A percentile compares a stretch with the other conserved stretches of the same genome.
These are phyloP conservation scores for Suricata suricatta DNA, from an alignment of 2,113 vertebrate species.

Conservation along the genomic window DNA sequence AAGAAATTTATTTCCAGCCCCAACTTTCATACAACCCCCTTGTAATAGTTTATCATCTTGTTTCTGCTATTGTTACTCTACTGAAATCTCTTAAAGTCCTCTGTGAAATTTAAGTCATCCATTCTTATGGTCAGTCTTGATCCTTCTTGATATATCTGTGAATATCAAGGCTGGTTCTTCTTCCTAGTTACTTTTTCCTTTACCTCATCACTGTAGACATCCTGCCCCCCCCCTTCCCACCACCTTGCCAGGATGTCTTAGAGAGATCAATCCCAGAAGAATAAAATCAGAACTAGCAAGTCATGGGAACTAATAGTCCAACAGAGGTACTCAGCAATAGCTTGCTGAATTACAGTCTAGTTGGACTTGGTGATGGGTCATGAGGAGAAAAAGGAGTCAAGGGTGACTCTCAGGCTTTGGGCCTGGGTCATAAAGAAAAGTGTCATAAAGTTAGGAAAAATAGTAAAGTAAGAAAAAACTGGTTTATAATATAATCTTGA, in stretches of 20 bases:
- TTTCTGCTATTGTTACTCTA: background rate
- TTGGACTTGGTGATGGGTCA: background rate
- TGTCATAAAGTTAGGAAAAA: background rate
- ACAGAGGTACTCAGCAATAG: background rate
- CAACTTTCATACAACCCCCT: background rate
- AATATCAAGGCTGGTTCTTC: background rate
- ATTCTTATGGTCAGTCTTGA: background rate
- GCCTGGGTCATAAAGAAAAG: background rate
- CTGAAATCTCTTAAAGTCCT: background rate
- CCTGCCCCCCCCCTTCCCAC: background rate
- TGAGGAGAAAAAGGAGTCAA: background rate
- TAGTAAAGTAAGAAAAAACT: background rate
- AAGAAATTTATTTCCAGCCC: background rate
- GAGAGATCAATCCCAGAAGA: background rate
- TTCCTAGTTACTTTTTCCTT: background rate
- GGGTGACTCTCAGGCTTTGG: background rate
- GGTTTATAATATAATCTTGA: background rate
- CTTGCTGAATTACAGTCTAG: background rate
- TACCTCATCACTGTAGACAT: background rate
- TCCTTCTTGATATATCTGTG: background rate
- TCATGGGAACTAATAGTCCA: background rate
- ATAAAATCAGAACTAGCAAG: background rate
- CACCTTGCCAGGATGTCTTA: background rate
- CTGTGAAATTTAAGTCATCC: background rate
- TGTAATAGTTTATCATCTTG: background rate